These are phyloP conservation scores for Bicyclus anynana DNA, from an alignment of 1,140 invertebrate species.

Conservation along the genomic window DNA sequence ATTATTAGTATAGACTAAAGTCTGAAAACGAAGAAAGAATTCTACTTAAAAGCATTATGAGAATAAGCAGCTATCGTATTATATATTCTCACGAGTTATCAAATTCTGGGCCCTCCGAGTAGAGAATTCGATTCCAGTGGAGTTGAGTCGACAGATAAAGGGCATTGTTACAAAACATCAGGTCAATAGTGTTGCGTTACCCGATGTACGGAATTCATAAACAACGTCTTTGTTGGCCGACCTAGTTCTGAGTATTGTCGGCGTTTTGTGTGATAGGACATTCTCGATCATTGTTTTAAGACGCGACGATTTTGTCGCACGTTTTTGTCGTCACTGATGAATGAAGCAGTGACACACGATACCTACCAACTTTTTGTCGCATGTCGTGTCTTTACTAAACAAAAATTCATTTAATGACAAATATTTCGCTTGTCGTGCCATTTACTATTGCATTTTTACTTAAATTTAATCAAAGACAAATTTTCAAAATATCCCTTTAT, in stretches of 20 bases:
- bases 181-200: slow-evolving; percentile 44
- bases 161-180: slow-evolving; percentile 42
- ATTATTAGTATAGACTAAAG: neutral
- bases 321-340: too few relatives aligned
- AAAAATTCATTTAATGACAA: too few relatives aligned
- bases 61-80: slow-evolving; percentile 13
- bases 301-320: too few relatives aligned
- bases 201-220: slow-evolving; percentile 33
- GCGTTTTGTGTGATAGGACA: neutral
- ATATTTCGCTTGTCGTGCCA: too few relatives aligned
- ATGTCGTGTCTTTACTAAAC: too few relatives aligned
- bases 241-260: slow-evolving; percentile 31
- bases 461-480: too few relatives aligned
- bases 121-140: too few relatives aligned
- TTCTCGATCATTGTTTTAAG: too few relatives aligned
- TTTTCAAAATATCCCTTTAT: too few relatives aligned
- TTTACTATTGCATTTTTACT: too few relatives aligned
- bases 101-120: slow-evolving; percentile 49
- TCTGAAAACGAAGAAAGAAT: neutral
- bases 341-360: too few relatives aligned
- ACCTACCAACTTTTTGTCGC: too few relatives aligned
- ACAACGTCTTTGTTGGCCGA: slow-evolving; percentile 42
- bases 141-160: slow-evolving; percentile 37
- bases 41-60: neutral
- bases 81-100: slow-evolving; percentile 60